A percentile compares a stretch with the other conserved stretches of the same genome.
phyloP scores from a whole-genome alignment of 2,113 vertebrate species.

The Phalacrocorax brasilianus region DNA sequence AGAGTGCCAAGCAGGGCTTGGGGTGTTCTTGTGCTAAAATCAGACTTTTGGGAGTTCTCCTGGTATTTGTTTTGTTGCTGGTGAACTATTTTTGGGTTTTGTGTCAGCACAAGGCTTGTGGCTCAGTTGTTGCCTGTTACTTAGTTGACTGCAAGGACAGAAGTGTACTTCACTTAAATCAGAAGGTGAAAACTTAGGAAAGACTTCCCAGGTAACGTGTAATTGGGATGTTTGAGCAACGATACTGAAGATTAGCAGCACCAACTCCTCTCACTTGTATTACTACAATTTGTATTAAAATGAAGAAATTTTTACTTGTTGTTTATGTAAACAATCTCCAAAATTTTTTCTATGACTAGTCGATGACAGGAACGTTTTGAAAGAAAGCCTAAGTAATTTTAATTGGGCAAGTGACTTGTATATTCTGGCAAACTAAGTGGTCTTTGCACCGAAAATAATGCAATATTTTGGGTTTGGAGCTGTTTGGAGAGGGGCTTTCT shows the following conservation, averaged over 20 bases:
- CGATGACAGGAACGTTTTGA: background rate
- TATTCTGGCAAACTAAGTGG: background rate
- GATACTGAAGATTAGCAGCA: background rate
- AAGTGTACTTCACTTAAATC: background rate
- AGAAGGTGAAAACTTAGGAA: background rate
- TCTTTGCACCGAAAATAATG: background rate
- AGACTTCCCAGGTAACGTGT: background rate
- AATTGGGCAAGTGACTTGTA: background rate
- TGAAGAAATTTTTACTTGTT: background rate
- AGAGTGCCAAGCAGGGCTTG: background rate
- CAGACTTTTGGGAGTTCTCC: background rate
- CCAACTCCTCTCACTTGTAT: background rate
- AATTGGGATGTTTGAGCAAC: background rate
- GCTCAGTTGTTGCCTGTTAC: background rate
- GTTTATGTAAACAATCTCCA: background rate
- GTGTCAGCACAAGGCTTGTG: background rate
- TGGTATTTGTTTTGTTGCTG: background rate
- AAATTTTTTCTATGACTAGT: background rate
- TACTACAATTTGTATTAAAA: background rate
- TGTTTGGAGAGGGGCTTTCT: background rate
- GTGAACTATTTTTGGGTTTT: accelerated
- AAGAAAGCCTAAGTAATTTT: background rate
- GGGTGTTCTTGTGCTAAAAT: background rate
- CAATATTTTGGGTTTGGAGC: background rate
- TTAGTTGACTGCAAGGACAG: background rate